Evolutionary conservation across 2,888 invertebrate species (phyloP).

Genomic region (Acanthosepion esculentum): DNA sequence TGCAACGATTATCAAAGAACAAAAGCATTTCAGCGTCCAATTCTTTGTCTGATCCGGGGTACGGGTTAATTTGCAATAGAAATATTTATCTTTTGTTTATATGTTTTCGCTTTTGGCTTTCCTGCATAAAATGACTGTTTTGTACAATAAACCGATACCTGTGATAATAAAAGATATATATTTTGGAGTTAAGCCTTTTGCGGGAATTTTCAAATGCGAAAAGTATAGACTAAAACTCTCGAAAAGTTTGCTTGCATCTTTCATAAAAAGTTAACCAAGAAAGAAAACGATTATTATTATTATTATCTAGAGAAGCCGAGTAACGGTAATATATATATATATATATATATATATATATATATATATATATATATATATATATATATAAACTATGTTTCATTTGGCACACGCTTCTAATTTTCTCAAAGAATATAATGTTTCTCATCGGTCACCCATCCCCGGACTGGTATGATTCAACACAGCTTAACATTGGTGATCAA

Average conservation of each 20-base stretch:
- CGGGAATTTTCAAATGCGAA: background rate
- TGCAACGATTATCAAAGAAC: background rate
- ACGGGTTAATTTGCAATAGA: background rate
- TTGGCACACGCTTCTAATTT: no score
- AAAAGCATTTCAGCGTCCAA: background rate
- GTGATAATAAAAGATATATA: background rate
- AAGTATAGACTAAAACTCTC: background rate
- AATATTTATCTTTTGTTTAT: background rate
- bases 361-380: no score
- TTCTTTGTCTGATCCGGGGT: background rate
- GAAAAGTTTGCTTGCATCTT: background rate
- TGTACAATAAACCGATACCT: background rate
- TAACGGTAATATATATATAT: no score
- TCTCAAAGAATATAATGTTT: no score
- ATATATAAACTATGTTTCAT: no score
- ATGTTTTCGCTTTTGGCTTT: background rate
- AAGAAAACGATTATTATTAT: background rate
- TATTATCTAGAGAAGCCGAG: background rate
- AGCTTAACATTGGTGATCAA: no score
- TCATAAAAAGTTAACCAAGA: background rate
- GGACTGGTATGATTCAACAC: no score
- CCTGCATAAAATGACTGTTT: background rate
- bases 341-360: no score
- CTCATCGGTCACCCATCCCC: no score
- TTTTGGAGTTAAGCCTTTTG: background rate